Percentiles rank a stretch among this genome's conserved stretches.
phyloP scores from a whole-genome alignment of 2,113 vertebrate genomes.

The Ovibos moschatus region DNA sequence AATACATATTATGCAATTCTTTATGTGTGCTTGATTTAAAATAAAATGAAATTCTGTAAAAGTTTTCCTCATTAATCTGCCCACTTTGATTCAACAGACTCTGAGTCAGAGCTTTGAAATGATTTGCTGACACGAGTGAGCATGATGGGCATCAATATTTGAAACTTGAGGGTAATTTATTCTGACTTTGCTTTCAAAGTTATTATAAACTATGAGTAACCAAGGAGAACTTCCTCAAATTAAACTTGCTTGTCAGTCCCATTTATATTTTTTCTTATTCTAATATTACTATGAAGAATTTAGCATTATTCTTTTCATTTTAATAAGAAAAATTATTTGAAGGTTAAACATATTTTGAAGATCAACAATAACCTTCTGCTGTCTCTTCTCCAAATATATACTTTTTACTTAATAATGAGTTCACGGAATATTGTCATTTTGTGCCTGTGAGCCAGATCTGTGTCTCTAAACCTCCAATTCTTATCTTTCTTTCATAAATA shows the following conservation, averaged over 20 bases:
- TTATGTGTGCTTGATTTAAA: conserved; percentile 50
- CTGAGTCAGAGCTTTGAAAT: not conserved
- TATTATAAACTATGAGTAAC: not conserved
- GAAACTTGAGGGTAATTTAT: not conserved
- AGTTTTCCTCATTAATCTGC: conserved; percentile 18
- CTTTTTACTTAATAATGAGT: not conserved
- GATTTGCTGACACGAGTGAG: not conserved
- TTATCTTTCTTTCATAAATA: not conserved
- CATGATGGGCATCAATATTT: not conserved
- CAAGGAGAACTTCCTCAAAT: not conserved
- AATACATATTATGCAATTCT: conserved; percentile 30
- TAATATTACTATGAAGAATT: not conserved
- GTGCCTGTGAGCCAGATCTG: not conserved
- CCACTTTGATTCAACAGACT: not conserved
- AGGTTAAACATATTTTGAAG: not conserved
- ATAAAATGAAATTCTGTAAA: conserved; percentile 24
- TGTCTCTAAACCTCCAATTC: not conserved
- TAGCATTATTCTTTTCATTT: not conserved
- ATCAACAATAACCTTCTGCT: not conserved
- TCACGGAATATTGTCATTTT: not conserved
- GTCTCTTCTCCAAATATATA: not conserved
- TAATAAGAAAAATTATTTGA: conserved; percentile 10
- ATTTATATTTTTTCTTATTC: not conserved
- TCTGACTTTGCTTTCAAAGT: conserved; percentile 29
- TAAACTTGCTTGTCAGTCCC: not conserved